Conservation (phyloP, 2,797 vertebrate species). For the Thunnus albacares region DNA sequence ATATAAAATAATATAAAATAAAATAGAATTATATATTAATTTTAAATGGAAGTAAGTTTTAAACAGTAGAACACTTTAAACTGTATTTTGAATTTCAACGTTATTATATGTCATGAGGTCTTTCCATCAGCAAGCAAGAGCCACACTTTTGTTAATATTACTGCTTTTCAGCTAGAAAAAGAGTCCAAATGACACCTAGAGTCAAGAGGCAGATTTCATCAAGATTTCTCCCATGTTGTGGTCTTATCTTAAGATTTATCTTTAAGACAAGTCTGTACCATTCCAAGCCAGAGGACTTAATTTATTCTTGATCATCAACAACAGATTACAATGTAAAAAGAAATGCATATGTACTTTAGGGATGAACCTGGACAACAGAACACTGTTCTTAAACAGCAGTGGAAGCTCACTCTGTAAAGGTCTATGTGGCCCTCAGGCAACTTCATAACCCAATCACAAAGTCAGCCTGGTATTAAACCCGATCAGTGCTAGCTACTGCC, state of each 20-base stretch:
- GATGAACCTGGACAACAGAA: conserved; percentile 1
- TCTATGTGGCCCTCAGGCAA: conserved; percentile 82
- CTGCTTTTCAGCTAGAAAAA: background rate
- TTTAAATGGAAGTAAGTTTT: too few species aligned
- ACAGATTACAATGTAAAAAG: background rate
- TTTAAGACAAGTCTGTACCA: background rate
- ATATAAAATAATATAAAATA: too few species aligned
- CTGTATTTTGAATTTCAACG: too few species aligned
- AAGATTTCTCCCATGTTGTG: background rate
- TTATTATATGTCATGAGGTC: too few species aligned
- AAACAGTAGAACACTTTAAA: too few species aligned
- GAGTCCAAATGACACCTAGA: background rate
- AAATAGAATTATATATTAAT: too few species aligned
- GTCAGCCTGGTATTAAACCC: conserved; percentile 73
- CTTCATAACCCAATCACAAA: conserved; percentile 77
- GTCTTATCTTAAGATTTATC: background rate
- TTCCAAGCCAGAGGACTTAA: background rate
- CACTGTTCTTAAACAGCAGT: conserved; percentile 6
- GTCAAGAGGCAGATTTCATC: background rate
- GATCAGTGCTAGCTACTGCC: conserved; percentile 71
- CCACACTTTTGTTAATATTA: background rate
- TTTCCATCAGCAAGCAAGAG: background rate
- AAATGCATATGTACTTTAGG: background rate
- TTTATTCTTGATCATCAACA: background rate
- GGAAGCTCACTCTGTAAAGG: conserved; percentile 79